Evolutionary conservation across 2,888 invertebrate genomes (phyloP), one percentile per base, ranked within the genome.

Genomic region (Villa cingulata): DNA sequence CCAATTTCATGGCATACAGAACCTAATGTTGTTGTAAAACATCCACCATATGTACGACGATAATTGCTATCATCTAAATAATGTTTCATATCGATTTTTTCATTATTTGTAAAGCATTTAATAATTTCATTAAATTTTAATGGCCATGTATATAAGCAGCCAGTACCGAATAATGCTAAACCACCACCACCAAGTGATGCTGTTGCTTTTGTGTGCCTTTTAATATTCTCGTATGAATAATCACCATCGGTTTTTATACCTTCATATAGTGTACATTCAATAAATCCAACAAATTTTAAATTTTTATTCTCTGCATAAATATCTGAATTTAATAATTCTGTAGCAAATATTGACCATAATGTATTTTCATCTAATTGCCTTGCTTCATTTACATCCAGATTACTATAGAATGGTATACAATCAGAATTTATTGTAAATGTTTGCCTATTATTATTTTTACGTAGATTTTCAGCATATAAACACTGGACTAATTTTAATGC

Each of bases 1-100:
- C 89, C 89, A 41, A 96, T 73, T 73, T 96, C 96, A 66, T 96
- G 96, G 37, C 91, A 81, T 10, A 88, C 84, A 16, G 91, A 85
- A 16, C 95, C 95, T 37, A 96, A 70, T 17, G 90, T 90, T 7
- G 92, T 90, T 16, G 91, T 84, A 68, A 85, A 88, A 63, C 91
- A 90, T 32, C 86, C 88, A 51, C 88, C 89, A 57, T 81, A 76
- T 1, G 87, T 90, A 36, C 87, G 83, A 51, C 91, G 78, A 66
- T 89, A 90, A 58, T 87, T 87, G 66, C 92, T 92, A 61, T 94
- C 92, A 68, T 95, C 92, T 77, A 94, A 85, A 59, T 86, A 77
- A 52, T 76, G 69, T 27, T 71, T 72, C 41, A 78, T 74, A 66
- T 92, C 86, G 20, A 95, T 78, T 50, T 75, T 72, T 23, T 78